Percentiles rank a stretch among this genome's conserved stretches.
These are phyloP conservation scores for Cotesia typhae DNA, from an alignment of 1,140 invertebrate genomes.

Conservation along the genomic window DNA sequence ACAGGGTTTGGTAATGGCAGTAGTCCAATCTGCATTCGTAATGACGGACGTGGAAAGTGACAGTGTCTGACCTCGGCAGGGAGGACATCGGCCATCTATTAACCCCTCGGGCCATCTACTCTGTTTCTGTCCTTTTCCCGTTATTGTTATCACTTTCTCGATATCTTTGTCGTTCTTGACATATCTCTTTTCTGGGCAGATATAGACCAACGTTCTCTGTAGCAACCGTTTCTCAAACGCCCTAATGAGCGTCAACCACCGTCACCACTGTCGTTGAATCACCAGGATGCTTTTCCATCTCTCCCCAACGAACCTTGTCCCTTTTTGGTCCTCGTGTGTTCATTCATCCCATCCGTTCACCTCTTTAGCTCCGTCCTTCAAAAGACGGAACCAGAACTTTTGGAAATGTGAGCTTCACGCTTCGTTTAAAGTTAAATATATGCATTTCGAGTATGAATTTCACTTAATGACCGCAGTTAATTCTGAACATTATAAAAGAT, in stretches of 20 bases:
- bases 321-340: neutral
- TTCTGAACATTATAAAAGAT: too few relatives aligned
- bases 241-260: conserved; percentile 36
- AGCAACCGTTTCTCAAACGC: conserved; percentile 7
- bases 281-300: conserved; percentile 1
- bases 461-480: too few relatives aligned
- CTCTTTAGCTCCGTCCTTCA: conserved; percentile 12
- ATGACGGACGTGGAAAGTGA: conserved; percentile 58
- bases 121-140: conserved; percentile 39
- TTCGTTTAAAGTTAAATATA: conserved; percentile 7
- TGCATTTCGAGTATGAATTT: neutral
- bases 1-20: conserved; percentile 46
- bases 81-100: conserved; percentile 58
- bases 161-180: too few relatives aligned
- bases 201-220: neutral
- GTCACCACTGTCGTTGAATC: conserved; percentile 19
- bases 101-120: conserved; percentile 50
- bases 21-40: conserved; percentile 57
- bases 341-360: conserved; percentile 30
- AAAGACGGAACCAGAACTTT: conserved; percentile 7
- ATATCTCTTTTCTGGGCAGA: neutral
- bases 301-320: neutral
- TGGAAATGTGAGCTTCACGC: conserved; percentile 14
- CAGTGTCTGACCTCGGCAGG: conserved; percentile 53
- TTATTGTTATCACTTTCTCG: neutral